Conservation (phyloP, 2,113 vertebrate genomes). For the Cyanoderma ruficeps region DNA sequence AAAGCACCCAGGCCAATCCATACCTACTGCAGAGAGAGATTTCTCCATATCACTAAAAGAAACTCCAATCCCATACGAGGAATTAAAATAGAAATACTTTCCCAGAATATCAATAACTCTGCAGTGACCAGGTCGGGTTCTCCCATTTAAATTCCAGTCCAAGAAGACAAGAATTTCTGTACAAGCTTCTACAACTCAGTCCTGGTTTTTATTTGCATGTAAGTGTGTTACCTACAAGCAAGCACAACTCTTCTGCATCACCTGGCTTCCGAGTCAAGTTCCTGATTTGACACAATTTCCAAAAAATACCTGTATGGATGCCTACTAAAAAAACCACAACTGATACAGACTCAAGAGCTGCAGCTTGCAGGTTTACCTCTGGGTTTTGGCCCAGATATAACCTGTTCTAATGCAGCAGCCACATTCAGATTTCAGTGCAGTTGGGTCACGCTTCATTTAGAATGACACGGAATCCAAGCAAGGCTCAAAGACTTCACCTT, state of each 20-base stretch:
- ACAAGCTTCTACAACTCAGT: background rate
- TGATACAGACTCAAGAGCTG: background rate
- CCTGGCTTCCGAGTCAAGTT: background rate
- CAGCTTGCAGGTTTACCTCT: background rate
- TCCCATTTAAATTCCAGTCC: background rate
- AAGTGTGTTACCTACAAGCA: background rate
- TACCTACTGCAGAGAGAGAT: background rate
- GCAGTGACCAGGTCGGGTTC: background rate
- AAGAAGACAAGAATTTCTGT: background rate
- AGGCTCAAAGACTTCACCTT: background rate
- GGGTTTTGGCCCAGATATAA: background rate
- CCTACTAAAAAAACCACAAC: background rate
- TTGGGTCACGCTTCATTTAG: background rate
- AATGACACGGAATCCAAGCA: rapidly evolving
- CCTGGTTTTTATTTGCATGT: background rate
- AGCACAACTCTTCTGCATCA: background rate
- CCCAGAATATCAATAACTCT: background rate
- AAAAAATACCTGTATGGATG: background rate
- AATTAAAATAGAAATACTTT: background rate
- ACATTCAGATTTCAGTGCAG: background rate
- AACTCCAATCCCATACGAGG: background rate
- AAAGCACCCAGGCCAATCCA: background rate
- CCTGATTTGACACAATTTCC: background rate
- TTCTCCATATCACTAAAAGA: background rate
- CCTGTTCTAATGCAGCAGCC: background rate